A percentile compares a stretch with the other conserved stretches of the same genome.
Evolutionary conservation across 37 sponge, comb jelly and placozoan species (phyloP).

Genomic region (Halichondria panicea): DNA sequence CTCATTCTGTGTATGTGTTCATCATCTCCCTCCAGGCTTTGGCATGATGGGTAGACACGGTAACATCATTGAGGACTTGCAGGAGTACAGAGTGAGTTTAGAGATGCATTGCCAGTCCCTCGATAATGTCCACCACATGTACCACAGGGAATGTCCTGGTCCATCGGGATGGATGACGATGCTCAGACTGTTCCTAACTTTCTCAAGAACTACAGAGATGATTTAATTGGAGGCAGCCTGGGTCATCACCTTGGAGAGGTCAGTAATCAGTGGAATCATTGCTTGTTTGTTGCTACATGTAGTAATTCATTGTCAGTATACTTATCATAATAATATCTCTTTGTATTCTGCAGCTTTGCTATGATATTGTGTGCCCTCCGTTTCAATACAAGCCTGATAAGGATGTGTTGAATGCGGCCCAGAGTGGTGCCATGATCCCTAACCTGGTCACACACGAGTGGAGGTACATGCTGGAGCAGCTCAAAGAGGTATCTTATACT

Average conservation of each 20-base stretch:
- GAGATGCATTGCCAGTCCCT: background rate
- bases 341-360: slow-evolving; percentile 68
- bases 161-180: slow-evolving; percentile 71
- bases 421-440: slow-evolving; percentile 83
- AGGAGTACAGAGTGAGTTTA: slow-evolving; percentile 68
- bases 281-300: too few species aligned
- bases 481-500: slow-evolving; percentile 27
- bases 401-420: slow-evolving; percentile 86
- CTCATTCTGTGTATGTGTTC: background rate
- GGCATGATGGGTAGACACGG: slow-evolving; percentile 67
- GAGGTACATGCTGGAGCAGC: slow-evolving; percentile 50
- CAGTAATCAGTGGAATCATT: too few species aligned
- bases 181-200: slow-evolving; percentile 72
- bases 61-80: slow-evolving; percentile 39
- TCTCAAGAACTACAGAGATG: slow-evolving; percentile 55
- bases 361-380: slow-evolving; percentile 66
- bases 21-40: slow-evolving; percentile 39
- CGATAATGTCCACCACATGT: background rate
- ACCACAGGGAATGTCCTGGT: slow-evolving; percentile 72
- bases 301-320: background rate
- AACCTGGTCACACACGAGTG: slow-evolving; percentile 68
- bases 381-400: slow-evolving; percentile 66
- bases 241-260: slow-evolving; percentile 71
- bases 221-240: slow-evolving; percentile 67
- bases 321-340: background rate